Base-by-base conservation (phyloP, 1,140 invertebrate species). In the Macrobrachium nipponense region DNA sequence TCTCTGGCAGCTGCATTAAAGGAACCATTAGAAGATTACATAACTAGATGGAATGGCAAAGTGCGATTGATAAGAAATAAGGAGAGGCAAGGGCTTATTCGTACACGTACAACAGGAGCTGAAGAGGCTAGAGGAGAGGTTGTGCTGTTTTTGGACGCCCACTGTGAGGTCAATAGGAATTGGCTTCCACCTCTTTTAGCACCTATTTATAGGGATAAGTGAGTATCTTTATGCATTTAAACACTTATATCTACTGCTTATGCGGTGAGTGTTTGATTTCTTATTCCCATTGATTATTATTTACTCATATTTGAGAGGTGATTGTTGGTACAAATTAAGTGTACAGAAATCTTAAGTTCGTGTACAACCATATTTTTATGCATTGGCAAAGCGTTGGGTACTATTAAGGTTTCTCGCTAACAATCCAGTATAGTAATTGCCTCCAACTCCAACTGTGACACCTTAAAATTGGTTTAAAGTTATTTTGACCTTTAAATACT, bases 111-210 rank as follows among this genome's bases (percentile, higher is more conserved):
- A 0, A 93, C 95, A 72, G 98, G 98, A 59, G 98, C 98, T n/a
- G 93, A 96, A 89, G 95, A 98, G 90, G 96, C 98, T 0, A 95
- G 93, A 23, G 98, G 98, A 64, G 98, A 99, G 91, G 97, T 99
- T 7, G 98, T 99, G 87, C 95, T 99, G 0, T 99, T 99, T 92
- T 92, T 99, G 20, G 98, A 99, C 92, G 98, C 98, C 70, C 94
- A 95, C 90, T 95, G 94, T 91, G 94, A 92, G 90, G 90, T 90
- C 15, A 98, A 99, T 90, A 91, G 94, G 1, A 99, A 99, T 91
- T 99, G 98, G 98, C 91, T 99, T 23, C 96, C 97, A 12, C 98
- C 98, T 0, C 92, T 99, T 14, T 92, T 99, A 76, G 96, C 97
- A 11, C 97, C 98, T 20, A 99, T 99, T 89, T 95, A 96, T 90